Conservation (phyloP, 2,797 vertebrate genomes). For the Kryptopterus vitreolus region DNA sequence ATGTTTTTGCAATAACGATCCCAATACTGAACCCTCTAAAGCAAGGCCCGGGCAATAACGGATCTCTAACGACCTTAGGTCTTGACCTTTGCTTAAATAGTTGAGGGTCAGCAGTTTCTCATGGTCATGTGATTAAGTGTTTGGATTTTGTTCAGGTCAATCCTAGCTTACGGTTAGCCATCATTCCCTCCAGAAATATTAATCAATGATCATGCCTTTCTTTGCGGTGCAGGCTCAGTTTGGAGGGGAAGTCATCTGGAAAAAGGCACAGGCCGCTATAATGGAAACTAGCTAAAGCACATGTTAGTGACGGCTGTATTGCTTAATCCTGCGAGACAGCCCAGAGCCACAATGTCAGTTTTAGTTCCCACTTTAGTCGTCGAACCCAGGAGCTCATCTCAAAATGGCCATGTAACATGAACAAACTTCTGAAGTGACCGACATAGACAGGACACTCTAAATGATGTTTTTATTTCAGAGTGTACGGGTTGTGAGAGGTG, state of each 20-base stretch:
- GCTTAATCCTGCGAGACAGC: conserved; percentile 81
- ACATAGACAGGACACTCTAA: conserved; percentile 54
- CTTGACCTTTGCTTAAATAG: conserved; percentile 41
- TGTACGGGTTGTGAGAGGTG: conserved; percentile 3
- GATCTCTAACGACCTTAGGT: background rate
- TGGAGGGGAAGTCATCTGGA: conserved; percentile 81
- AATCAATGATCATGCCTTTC: conserved; percentile 79
- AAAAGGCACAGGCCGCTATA: conserved; percentile 80
- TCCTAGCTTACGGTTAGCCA: conserved; percentile 76
- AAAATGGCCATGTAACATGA: conserved; percentile 70
- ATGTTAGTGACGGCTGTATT: conserved; percentile 78
- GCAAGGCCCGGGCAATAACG: background rate
- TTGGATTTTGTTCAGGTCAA: conserved; percentile 68
- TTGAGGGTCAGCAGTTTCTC: conserved; percentile 43
- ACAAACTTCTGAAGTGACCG: conserved; percentile 64
- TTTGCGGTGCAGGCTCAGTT: conserved; percentile 70
- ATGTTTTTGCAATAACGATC: background rate
- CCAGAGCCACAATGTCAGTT: conserved; percentile 80
- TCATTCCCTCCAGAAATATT: conserved; percentile 83
- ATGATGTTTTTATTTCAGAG: conserved; percentile 41
- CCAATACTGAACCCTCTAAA: background rate
- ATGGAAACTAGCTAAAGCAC: conserved; percentile 75
- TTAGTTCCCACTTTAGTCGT: conserved; percentile 72
- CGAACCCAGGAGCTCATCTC: conserved; percentile 65
- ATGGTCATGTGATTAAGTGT: conserved; percentile 45